Percentiles rank a stretch among this genome's conserved stretches.
phyloP scores from a whole-genome alignment of 2,888 invertebrate species.

The Diploptera punctata region DNA sequence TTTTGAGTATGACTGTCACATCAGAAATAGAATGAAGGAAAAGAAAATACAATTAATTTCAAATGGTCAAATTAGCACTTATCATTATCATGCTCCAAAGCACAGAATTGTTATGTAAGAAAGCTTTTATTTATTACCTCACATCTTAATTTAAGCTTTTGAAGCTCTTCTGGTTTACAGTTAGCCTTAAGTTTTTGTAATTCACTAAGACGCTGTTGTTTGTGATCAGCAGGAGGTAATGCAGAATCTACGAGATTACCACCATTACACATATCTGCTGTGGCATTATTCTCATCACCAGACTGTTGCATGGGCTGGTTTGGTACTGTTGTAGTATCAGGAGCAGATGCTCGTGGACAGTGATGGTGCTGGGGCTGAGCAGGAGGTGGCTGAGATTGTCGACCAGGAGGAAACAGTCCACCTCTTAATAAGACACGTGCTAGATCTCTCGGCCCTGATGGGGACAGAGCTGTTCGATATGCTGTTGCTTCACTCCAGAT shows the following conservation, averaged over 20 bases:
- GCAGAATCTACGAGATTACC: conserved; percentile 69
- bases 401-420: conserved; percentile 31
- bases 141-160: conserved; percentile 73
- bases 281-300: conserved; percentile 47
- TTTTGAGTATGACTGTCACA: too few species aligned
- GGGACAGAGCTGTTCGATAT: conserved; percentile 67
- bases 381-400: conserved; percentile 29
- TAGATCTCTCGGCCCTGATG: conserved; percentile 58
- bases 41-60: too few species aligned
- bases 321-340: conserved; percentile 50
- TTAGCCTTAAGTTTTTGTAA: conserved; percentile 76
- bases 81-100: too few species aligned
- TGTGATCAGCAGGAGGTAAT: conserved; percentile 69
- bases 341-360: conserved; percentile 53
- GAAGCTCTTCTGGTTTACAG: conserved; percentile 80
- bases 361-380: conserved; percentile 43
- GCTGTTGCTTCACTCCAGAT: conserved; percentile 82
- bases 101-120: too few species aligned
- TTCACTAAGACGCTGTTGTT: conserved; percentile 71
- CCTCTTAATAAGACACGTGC: conserved; percentile 54
- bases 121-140: conserved; percentile 56
- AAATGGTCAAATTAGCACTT: too few species aligned
- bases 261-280: conserved; percentile 41
- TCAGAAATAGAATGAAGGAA: too few species aligned
- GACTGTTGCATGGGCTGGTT: conserved; percentile 2